phyloP scores from a whole-genome alignment of 2,888 invertebrate species.

The Xiphydria camelus region DNA sequence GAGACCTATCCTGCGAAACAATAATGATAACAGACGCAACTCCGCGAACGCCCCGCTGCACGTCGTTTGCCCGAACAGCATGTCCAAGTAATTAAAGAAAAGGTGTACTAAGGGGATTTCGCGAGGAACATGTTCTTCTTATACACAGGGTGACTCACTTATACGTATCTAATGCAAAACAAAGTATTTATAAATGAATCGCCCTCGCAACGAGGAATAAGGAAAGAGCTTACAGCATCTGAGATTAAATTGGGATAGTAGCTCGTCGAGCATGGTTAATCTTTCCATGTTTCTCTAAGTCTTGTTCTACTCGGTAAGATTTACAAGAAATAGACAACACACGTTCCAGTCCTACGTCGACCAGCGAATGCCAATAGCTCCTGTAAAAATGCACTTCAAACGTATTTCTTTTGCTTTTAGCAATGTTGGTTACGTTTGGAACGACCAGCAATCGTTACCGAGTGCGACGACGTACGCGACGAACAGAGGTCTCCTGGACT shows the following conservation, averaged over 20 bases:
- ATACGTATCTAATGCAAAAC: slow-evolving; percentile 34
- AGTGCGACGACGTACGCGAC: slow-evolving; percentile 34
- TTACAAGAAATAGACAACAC: no score
- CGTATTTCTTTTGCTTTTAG: slow-evolving; percentile 26
- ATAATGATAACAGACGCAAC: slow-evolving; percentile 30
- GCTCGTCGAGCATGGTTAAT: background rate
- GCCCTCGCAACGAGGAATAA: no score
- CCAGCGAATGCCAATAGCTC: no score
- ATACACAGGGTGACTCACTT: slow-evolving; percentile 51
- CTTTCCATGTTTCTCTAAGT: no score
- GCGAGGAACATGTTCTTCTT: slow-evolving; percentile 51
- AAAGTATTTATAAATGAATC: slow-evolving; percentile 31
- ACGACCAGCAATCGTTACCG: slow-evolving; percentile 39
- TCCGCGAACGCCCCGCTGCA: slow-evolving; percentile 29
- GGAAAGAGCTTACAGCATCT: no score
- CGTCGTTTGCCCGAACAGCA: slow-evolving; percentile 35
- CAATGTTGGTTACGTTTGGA: slow-evolving; percentile 40
- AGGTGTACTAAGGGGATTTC: slow-evolving; percentile 46
- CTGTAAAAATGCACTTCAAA: no score
- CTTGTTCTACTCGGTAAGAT: no score
- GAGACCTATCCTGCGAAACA: slow-evolving; percentile 29
- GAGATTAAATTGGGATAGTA: no score
- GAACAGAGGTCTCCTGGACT: slow-evolving; percentile 56
- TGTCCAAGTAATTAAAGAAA: slow-evolving; percentile 48
- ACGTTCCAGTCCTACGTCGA: no score